Evolutionary conservation across 1,140 invertebrate species (phyloP), one percentile per base, ranked within the genome.

Genomic region (Bombus sibiricus): DNA sequence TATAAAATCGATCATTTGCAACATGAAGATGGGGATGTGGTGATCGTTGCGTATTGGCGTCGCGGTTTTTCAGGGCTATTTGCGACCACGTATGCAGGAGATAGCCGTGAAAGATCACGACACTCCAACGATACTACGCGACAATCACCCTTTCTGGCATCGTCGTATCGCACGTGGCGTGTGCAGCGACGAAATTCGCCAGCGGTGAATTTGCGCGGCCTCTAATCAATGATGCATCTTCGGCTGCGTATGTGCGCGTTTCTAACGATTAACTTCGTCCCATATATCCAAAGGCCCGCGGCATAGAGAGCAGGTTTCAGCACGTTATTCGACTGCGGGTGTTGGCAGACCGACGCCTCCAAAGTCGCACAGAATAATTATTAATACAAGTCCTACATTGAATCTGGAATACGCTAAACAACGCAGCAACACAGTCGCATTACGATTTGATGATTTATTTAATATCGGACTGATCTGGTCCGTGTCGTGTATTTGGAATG

Each of bases 171-270:
- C 32, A 13, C 3, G 34, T 25, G 12, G 57, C 10, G 57, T 28
- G 43, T 15, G 3, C 22, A 9, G 34, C 53, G 53, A 59, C 53
- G 39, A 69, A 85, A 22, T 85, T 15, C 34, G 32, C 15, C 68
- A 81, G 47, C 73, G 39, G 41, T 80, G 83, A 81, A 89, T 81
- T 89, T 88, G 69, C 74, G 57, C 43, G 25, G 39, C 37, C 75
- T 76, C 81, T 89, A 86, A 89, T 89, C 88, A 89, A 90, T 90
- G 86, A 86, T 89, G 85, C 86, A 89, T 86, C 75, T 83, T 69
- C 25, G 2, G 39, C 47, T 47, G 59, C 47, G 75, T 83, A 64
- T 75, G 72, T 39, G 39, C 39, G 66, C 32, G 75, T 69, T 62
- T 47, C 76, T 68, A 47, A 12, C 64, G 43, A 37, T 32, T 53